Percentiles rank a stretch among this genome's conserved stretches.
These are phyloP conservation scores for Lichenostomus cassidix DNA, from an alignment of 2,113 vertebrate genomes.

Conservation along the genomic window DNA sequence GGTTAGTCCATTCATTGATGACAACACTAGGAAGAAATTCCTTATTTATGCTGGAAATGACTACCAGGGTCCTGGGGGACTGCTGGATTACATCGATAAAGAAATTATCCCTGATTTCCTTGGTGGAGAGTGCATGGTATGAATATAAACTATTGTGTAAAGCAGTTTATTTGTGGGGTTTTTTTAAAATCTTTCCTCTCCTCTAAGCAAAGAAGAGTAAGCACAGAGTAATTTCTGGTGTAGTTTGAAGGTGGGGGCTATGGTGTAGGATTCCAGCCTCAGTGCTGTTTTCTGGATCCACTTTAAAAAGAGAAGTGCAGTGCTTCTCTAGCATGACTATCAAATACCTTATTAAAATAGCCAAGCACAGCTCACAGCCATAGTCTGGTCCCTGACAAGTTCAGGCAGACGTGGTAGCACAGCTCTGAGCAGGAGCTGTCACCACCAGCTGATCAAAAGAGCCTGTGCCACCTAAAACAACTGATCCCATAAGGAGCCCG, in stretches of 20 bases:
- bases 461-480: neutral
- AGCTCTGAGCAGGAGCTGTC: neutral
- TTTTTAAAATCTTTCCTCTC: neutral
- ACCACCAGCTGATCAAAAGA: neutral
- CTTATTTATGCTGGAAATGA: slow-evolving; percentile 96
- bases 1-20: slow-evolving; percentile 96
- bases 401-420: neutral
- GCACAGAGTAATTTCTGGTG: neutral
- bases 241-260: neutral
- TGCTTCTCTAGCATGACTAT: neutral
- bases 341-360: neutral
- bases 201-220: neutral
- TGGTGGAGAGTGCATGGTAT: slow-evolving; percentile 90
- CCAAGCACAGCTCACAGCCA: neutral
- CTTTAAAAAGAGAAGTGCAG: neutral
- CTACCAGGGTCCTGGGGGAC: slow-evolving; percentile 90
- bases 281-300: neutral
- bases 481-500: neutral
- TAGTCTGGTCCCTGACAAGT: neutral
- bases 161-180: neutral
- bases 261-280: neutral
- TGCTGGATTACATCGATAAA: slow-evolving; percentile 91
- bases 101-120: slow-evolving; percentile 94
- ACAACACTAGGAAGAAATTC: slow-evolving; percentile 96
- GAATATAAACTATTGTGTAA: neutral